These are phyloP conservation scores for Aricia agestis DNA, from an alignment of 1,140 invertebrate species.

Conservation along the genomic window DNA sequence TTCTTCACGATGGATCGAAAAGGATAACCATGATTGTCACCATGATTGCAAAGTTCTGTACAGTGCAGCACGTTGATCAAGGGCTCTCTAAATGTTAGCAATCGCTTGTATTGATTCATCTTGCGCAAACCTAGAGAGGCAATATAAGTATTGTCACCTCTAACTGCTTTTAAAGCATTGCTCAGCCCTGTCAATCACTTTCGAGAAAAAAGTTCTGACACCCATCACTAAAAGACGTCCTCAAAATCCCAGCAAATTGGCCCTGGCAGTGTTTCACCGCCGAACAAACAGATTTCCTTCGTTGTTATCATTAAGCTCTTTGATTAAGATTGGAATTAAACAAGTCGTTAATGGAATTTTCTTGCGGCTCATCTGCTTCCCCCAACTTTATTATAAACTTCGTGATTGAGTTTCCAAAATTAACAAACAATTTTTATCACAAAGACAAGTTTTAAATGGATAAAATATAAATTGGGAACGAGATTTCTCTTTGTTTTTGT, in stretches of 20 bases:
- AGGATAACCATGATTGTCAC: too few relatives aligned
- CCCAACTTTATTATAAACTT: slow-evolving; percentile 21
- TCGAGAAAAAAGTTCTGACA: neutral
- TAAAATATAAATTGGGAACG: slow-evolving; percentile 1
- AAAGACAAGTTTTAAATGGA: neutral
- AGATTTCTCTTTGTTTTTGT: neutral
- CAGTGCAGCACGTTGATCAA: too few relatives aligned
- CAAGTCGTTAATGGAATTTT: slow-evolving; percentile 34
- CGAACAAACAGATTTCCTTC: slow-evolving; percentile 29
- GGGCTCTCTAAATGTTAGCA: too few relatives aligned
- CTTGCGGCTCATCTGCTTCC: slow-evolving; percentile 17
- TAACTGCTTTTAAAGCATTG: too few relatives aligned
- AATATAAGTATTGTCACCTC: too few relatives aligned
- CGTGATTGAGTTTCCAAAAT: slow-evolving; percentile 18
- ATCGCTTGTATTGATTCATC: neutral
- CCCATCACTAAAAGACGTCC: neutral
- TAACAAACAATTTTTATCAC: slow-evolving; percentile 4
- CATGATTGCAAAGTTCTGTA: too few relatives aligned
- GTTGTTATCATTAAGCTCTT: slow-evolving; percentile 27
- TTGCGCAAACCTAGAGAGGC: too few relatives aligned
- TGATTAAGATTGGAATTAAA: slow-evolving; percentile 37
- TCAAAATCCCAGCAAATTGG: neutral
- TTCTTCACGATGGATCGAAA: too few relatives aligned
- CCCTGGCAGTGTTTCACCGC: slow-evolving; percentile 12
- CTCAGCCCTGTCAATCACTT: too few relatives aligned